Conservation (phyloP, 2,888 invertebrate species). For the Asteroscopus sphinx region DNA sequence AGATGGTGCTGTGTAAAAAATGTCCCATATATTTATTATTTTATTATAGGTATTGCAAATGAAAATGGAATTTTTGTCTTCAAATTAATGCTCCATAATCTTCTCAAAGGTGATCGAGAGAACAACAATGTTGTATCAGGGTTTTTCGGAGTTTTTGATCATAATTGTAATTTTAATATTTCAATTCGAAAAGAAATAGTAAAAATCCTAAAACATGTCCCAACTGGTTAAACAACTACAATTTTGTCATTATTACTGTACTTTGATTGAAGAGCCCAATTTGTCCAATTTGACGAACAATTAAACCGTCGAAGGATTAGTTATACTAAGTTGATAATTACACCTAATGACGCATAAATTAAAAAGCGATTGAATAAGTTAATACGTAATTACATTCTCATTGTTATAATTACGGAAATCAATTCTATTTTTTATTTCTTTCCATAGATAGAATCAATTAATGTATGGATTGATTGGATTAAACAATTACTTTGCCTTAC, state of each 20-base stretch:
- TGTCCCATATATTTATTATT: no score
- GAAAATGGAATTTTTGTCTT: no score
- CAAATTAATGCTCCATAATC: no score
- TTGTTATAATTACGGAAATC: conserved; percentile 27
- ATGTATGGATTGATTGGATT: conserved; percentile 12
- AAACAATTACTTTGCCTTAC: conserved; percentile 22
- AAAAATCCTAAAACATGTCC: conserved; percentile 21
- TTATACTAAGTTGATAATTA: conserved; percentile 40
- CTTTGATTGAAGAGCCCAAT: conserved; percentile 60
- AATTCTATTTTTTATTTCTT: conserved; percentile 11
- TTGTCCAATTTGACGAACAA: conserved; percentile 52
- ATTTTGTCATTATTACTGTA: conserved; percentile 68
- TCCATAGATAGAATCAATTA: no score
- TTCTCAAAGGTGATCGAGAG: no score
- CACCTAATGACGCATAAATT: conserved; percentile 16
- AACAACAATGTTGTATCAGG: no score
- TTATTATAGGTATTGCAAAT: no score
- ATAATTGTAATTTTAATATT: background rate
- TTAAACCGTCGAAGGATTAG: conserved; percentile 51
- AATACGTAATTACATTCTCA: conserved; percentile 7
- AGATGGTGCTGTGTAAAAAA: no score
- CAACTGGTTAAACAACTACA: conserved; percentile 54
- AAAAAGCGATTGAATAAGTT: conserved; percentile 1
- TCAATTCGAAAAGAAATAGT: background rate
- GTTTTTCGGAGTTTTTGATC: no score